Evolutionary conservation across 2,888 invertebrate species (phyloP).

Genomic region (Scaptomyza flava): DNA sequence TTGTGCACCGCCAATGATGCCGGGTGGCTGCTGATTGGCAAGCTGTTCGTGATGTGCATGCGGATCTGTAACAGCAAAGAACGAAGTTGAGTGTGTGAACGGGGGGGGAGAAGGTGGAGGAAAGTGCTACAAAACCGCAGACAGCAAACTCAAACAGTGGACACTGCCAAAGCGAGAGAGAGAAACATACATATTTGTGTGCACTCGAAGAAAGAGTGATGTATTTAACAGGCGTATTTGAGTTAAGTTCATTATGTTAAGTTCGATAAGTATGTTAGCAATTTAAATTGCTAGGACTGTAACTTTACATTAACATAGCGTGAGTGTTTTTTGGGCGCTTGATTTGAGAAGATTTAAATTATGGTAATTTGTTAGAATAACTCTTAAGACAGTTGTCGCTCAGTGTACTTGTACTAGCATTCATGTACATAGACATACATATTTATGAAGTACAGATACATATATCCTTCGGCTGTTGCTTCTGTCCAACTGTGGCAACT

Average conservation of each 20-base stretch:
- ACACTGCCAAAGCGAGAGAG: conserved; percentile 26
- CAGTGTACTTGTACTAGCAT: conserved; percentile 4
- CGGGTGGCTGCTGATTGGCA: conserved; percentile 82
- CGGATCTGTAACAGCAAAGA: conserved; percentile 63
- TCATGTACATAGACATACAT: background rate
- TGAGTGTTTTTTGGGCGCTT: no score
- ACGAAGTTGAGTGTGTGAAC: background rate
- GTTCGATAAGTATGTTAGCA: no score
- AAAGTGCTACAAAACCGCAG: conserved; percentile 61
- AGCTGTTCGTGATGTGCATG: conserved; percentile 83
- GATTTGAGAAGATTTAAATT: no score
- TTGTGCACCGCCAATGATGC: conserved; percentile 79
- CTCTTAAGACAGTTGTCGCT: no score
- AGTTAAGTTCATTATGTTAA: no score
- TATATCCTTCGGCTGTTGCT: conserved; percentile 45
- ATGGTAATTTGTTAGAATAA: no score
- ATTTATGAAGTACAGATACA: background rate
- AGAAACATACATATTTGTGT: background rate
- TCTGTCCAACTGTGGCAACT: conserved; percentile 71
- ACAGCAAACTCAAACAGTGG: conserved; percentile 44
- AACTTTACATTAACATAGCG: no score
- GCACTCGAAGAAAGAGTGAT: background rate
- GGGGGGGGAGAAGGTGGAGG: background rate
- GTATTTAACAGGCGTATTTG: no score
- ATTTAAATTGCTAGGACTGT: no score